Evolutionary conservation across 2,797 vertebrate species (phyloP), one percentile per base, ranked within the genome.

Genomic region (Oreonectes daqikongensis): DNA sequence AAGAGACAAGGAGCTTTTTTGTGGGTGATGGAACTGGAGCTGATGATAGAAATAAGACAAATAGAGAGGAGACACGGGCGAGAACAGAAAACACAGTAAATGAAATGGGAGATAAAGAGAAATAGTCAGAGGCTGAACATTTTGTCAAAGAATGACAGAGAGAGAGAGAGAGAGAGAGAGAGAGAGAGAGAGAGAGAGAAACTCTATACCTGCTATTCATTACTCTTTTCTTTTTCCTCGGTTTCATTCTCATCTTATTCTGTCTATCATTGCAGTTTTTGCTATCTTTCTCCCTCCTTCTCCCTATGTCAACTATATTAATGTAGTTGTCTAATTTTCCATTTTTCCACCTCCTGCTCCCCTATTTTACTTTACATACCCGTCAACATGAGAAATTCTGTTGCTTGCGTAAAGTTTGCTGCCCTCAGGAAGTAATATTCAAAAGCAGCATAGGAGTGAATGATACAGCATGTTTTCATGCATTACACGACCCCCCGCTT

Each of bases 381-480:
- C 20, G 75, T 79, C 60, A 57, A 78, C 73, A 18, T 64, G 61
- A 79, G 74, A 75, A 79, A 80, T 66, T 69, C 28, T 72, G 48
- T 68, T 67, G 76, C 69, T 71, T 73, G 64, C 42, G 22, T 79
- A 59, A 53, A 67, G 32, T 69, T 77, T 46, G 38, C 26, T 12
- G 40, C 69, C 57, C 73, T 44, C 38, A 46, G 78, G 70, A 52
- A 52, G 44, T 42, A 42, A 52, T 48, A 76, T 73, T 76, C 42
- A 76, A 68, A 68, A 76, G 32, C 64, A 75, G 52, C 42, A 67
- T 55, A 57, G 64, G 26, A 66, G 38, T 75, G 52, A 68, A 46
- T 24, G 20, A 35, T 52, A 57, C 52, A 32, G 18, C 28, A 14
- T 44, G 63, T 60, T 66, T 72, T 63, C 67, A 70, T 78, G 75